These are phyloP conservation scores for Tiliacea citrago DNA, from an alignment of 2,888 invertebrate genomes.

Conservation along the genomic window DNA sequence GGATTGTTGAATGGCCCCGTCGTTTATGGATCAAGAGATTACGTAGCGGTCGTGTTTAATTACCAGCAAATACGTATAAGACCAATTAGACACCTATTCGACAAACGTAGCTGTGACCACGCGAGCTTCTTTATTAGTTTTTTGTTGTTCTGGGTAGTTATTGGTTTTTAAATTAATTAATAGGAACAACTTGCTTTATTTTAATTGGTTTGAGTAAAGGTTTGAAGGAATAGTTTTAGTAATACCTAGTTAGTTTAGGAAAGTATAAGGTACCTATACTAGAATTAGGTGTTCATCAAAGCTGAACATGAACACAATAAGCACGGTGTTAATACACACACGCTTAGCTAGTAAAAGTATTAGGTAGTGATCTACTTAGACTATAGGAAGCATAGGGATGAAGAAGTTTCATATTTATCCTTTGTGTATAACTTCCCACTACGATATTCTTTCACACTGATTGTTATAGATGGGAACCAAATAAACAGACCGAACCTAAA, in stretches of 20 bases:
- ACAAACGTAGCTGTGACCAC: constrained; percentile 69
- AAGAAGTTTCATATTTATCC: background rate
- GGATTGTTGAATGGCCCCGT: constrained; percentile 66
- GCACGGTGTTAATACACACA: background rate
- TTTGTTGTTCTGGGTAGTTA: constrained; percentile 42
- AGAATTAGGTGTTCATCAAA: background rate
- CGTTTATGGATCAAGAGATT: constrained; percentile 78
- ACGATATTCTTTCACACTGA: background rate
- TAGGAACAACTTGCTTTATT: constrained; percentile 21
- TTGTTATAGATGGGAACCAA: background rate
- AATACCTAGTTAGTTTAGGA: background rate
- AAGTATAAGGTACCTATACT: no score
- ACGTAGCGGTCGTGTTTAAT: constrained; percentile 72
- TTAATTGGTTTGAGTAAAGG: constrained; percentile 33
- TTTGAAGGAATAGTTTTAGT: background rate
- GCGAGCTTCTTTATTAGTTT: constrained; percentile 57
- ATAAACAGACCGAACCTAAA: no score
- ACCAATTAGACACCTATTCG: constrained; percentile 74
- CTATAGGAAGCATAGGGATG: background rate
- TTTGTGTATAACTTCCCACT: background rate
- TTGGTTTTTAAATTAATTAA: constrained; percentile 39
- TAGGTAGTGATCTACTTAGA: background rate
- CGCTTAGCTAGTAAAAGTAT: background rate
- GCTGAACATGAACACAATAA: no score
- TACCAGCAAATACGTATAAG: constrained; percentile 70